Evolutionary conservation across 2,888 invertebrate genomes (phyloP).

Genomic region (Amorpha juglandis): DNA sequence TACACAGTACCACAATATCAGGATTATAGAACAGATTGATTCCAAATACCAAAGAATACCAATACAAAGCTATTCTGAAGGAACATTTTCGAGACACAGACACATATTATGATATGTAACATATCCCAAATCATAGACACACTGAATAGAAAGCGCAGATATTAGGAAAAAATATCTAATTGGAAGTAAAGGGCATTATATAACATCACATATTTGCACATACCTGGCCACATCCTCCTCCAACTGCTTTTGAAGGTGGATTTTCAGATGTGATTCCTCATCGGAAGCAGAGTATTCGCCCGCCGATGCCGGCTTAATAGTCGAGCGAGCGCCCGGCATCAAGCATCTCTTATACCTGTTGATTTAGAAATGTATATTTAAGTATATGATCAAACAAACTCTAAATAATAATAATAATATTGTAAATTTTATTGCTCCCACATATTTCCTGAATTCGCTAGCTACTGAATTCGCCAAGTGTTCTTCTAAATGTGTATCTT

Average conservation of each 20-base stretch:
- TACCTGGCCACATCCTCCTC: constrained; percentile 78
- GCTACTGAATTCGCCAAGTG: too few species aligned
- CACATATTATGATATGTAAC: background rate
- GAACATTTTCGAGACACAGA: too few species aligned
- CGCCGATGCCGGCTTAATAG: constrained; percentile 67
- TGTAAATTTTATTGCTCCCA: background rate
- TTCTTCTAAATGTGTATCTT: too few species aligned
- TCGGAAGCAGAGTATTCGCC: constrained; percentile 61
- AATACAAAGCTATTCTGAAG: too few species aligned
- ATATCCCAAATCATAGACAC: background rate
- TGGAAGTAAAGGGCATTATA: background rate
- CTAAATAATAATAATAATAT: too few species aligned
- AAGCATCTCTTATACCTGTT: constrained; percentile 72
- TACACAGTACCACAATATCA: too few species aligned
- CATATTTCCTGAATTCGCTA: too few species aligned
- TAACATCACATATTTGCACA: background rate
- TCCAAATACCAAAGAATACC: too few species aligned
- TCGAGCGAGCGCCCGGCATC: constrained; percentile 69
- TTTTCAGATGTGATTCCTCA: constrained; percentile 66
- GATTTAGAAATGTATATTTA: background rate
- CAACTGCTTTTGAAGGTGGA: constrained; percentile 67
- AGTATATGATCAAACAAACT: background rate
- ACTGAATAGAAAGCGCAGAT: background rate
- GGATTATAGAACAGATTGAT: too few species aligned
- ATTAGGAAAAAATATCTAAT: background rate